A percentile compares a stretch with the other conserved stretches of the same genome.
phyloP scores from a whole-genome alignment of 2,113 vertebrate genomes.

The Gracilinanus agilis region DNA sequence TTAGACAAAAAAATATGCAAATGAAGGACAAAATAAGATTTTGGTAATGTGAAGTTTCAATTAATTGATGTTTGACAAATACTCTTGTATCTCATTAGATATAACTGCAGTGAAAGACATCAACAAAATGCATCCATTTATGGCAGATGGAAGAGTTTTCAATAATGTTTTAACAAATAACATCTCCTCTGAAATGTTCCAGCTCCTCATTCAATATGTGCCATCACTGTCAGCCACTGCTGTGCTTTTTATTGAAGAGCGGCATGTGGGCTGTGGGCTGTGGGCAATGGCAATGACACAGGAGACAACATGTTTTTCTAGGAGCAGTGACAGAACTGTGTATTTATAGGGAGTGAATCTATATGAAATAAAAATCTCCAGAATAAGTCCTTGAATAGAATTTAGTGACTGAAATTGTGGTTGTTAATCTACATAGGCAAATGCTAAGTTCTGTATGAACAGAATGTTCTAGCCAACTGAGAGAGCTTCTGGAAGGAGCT shows the following conservation, averaged over 20 bases:
- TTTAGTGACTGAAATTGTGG: neutral
- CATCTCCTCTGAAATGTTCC: constrained; percentile 33
- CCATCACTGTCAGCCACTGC: constrained; percentile 37
- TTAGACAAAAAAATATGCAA: constrained; percentile 51
- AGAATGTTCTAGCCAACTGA: neutral
- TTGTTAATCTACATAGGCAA: neutral
- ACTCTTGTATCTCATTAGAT: constrained; percentile 50
- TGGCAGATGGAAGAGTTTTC: constrained; percentile 69
- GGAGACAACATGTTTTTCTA: constrained; percentile 2
- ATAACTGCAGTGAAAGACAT: constrained; percentile 24
- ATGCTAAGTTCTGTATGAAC: neutral
- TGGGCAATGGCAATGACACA: neutral
- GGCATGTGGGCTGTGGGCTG: constrained; percentile 41
- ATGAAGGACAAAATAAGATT: constrained; percentile 47
- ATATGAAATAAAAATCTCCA: neutral
- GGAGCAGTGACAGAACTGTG: neutral
- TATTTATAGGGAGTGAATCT: neutral
- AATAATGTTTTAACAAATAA: constrained; percentile 58
- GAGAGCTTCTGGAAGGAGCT: neutral
- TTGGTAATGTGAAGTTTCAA: constrained; percentile 52
- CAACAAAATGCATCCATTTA: constrained; percentile 53
- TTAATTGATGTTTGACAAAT: constrained; percentile 68
- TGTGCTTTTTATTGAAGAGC: constrained; percentile 61
- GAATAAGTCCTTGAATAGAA: neutral
- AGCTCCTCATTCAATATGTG: constrained; percentile 63